A percentile compares a stretch with the other conserved stretches of the same genome.
Conservation (phyloP, 2,113 vertebrate species). For the Mystacornis crossleyi region DNA sequence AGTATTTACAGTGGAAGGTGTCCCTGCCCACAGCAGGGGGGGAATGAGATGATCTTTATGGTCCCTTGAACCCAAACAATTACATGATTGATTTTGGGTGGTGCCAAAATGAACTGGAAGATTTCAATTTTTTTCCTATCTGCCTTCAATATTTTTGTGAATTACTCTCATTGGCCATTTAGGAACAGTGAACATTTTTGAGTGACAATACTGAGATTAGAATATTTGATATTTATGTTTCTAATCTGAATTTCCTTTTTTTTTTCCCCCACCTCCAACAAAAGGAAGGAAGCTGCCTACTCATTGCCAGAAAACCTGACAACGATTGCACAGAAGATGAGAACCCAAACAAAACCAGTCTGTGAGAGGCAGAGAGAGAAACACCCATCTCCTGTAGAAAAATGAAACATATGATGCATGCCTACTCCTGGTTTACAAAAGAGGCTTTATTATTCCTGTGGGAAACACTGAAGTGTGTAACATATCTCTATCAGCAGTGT, state of each 20-base stretch:
- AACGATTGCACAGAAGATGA: not conserved
- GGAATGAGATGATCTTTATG: not conserved
- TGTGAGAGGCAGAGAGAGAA: not conserved
- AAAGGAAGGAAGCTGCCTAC: not conserved
- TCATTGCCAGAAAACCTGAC: not conserved
- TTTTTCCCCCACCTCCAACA: not conserved
- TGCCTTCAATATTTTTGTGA: not conserved
- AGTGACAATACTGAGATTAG: not conserved
- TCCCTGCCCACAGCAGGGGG: not conserved
- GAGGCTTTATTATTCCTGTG: not conserved
- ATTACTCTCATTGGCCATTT: not conserved
- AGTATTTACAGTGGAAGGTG: not conserved
- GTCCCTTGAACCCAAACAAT: not conserved
- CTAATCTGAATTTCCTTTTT: not conserved
- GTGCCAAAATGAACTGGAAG: not conserved
- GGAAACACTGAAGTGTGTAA: not conserved
- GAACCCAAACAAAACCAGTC: not conserved
- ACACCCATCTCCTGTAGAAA: not conserved
- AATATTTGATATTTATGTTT: not conserved
- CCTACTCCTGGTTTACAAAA: not conserved
- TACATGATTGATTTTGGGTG: not conserved
- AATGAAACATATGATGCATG: not conserved
- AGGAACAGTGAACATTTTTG: fast-evolving
- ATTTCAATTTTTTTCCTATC: not conserved
- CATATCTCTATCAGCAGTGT: not conserved